These are phyloP conservation scores for Pedicia rivosa DNA, from an alignment of 2,888 invertebrate species.

Conservation along the genomic window DNA sequence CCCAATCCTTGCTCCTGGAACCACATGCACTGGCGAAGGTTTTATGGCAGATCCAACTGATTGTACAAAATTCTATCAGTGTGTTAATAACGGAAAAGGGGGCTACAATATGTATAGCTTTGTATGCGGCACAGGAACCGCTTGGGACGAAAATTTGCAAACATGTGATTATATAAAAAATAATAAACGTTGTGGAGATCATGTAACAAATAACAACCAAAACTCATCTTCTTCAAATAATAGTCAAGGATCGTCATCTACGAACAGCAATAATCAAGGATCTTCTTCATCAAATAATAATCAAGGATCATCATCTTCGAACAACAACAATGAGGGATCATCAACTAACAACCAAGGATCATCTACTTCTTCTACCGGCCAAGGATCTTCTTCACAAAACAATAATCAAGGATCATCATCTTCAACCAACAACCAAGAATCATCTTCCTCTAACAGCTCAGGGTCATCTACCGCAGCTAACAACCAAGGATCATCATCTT, in stretches of 20 bases:
- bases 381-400: constrained; percentile 10
- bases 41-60: constrained; percentile 32
- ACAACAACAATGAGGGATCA: constrained; percentile 5
- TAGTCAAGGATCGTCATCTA: not conserved
- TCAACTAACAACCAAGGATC: constrained; percentile 10
- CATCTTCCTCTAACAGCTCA: constrained; percentile 12
- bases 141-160: constrained; percentile 39
- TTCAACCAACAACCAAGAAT: constrained; percentile 12
- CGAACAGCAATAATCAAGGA: not conserved
- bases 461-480: not conserved
- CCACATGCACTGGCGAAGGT: constrained; percentile 26
- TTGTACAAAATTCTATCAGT: constrained; percentile 42
- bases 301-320: not conserved
- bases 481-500: not conserved
- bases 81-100: constrained; percentile 30
- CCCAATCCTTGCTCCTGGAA: constrained; percentile 8
- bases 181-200: constrained; percentile 14
- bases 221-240: not conserved
- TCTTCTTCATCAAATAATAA: not conserved
- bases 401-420: constrained; percentile 12
- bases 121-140: constrained; percentile 37
- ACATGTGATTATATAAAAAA: constrained; percentile 32
- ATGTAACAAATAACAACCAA: constrained; percentile 8
- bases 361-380: constrained; percentile 10
- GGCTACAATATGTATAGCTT: constrained; percentile 34